Percentiles rank a stretch among this genome's conserved stretches.
phyloP scores from a whole-genome alignment of 2,888 invertebrate genomes.

The Mesorhabditis spiculigera region DNA sequence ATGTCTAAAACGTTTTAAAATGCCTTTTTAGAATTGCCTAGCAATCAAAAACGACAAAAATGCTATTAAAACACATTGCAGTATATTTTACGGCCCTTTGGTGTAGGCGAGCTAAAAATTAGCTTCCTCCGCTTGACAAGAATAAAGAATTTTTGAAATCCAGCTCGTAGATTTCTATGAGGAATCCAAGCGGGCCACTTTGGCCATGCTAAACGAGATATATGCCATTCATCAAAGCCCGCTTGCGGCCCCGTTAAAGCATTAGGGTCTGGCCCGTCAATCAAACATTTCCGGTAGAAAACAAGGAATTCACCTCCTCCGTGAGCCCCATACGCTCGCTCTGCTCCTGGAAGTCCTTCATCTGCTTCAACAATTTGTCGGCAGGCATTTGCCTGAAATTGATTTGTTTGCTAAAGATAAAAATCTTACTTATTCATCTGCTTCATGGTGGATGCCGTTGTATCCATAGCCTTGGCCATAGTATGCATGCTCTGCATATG shows the following conservation, averaged over 20 bases:
- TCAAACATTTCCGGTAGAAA: no score
- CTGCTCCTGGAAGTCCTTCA: constrained; percentile 79
- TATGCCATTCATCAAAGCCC: no score
- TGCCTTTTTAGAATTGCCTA: no score
- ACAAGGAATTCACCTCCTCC: constrained; percentile 81
- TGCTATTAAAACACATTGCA: no score
- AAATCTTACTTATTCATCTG: constrained; percentile 74
- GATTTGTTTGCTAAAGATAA: neutral
- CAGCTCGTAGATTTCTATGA: neutral
- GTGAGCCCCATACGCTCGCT: constrained; percentile 89
- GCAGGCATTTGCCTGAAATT: constrained; percentile 38
- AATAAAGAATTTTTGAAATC: neutral
- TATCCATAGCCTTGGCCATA: constrained; percentile 80
- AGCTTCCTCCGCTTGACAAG: neutral
- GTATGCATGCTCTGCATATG: constrained; percentile 81
- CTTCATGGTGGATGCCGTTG: constrained; percentile 83
- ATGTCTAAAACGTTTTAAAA: no score
- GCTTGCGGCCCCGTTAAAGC: no score
- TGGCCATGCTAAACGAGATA: no score
- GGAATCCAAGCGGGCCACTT: no score
- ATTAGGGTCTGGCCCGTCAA: no score
- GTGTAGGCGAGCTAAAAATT: neutral
- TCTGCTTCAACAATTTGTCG: constrained; percentile 72
- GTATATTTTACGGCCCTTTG: no score
- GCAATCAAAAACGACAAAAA: no score